Conservation (phyloP, 2,113 vertebrate genomes). For the Pteruthius melanotis region DNA sequence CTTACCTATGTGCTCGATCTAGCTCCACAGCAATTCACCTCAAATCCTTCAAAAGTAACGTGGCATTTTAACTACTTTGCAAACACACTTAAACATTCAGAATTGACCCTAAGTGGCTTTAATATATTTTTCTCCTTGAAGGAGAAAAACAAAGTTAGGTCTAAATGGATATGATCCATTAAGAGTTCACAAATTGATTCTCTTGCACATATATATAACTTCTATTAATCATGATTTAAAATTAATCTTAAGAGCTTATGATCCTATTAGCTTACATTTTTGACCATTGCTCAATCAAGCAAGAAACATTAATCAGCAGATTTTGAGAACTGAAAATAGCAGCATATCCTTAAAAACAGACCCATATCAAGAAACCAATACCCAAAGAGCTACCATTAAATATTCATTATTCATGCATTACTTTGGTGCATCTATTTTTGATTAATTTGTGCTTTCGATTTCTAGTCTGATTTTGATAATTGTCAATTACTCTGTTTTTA, state of each 20-base stretch:
- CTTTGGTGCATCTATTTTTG: neutral
- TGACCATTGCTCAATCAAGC: neutral
- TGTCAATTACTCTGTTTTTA: neutral
- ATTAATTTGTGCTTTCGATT: neutral
- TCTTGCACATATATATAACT: neutral
- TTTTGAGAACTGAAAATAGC: neutral
- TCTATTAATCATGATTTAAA: neutral
- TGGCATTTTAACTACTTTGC: neutral
- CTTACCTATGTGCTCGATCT: neutral
- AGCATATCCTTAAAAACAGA: neutral
- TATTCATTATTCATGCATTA: neutral
- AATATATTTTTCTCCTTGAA: neutral
- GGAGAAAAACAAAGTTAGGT: neutral
- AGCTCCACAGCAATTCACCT: accelerated
- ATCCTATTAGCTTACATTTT: neutral
- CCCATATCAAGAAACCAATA: neutral
- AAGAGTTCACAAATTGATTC: neutral
- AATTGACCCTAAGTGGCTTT: neutral
- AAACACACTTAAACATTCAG: neutral
- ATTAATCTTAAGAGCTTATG: neutral
- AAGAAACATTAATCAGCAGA: neutral
- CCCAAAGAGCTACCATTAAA: neutral
- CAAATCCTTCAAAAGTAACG: neutral
- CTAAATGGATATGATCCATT: neutral
- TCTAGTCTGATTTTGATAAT: neutral